Evolutionary conservation across 1,140 invertebrate genomes (phyloP).

Genomic region (Cataglyphis hispanica): DNA sequence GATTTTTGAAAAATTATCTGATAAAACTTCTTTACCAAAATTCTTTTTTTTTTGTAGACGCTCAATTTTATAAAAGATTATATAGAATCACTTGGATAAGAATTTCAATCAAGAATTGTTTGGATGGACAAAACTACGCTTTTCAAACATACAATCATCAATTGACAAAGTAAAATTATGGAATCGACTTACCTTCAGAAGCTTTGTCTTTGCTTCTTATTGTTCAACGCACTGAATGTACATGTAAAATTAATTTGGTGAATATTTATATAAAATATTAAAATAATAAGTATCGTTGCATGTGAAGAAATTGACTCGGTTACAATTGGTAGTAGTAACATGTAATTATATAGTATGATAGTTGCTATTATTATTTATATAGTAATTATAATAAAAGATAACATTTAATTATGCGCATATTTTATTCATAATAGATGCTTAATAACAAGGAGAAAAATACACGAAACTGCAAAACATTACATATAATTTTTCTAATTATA

Average conservation of each 20-base stretch:
- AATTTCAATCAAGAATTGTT: neutral
- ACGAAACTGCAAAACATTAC: constrained; percentile 9
- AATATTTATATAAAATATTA: neutral
- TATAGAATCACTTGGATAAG: neutral
- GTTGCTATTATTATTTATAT: constrained; percentile 48
- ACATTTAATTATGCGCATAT: constrained; percentile 23
- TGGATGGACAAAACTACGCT: neutral
- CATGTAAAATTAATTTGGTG: neutral
- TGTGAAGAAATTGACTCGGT: neutral
- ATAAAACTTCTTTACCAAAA: neutral
- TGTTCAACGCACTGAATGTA: neutral
- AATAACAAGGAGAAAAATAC: constrained; percentile 12
- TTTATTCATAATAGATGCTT: constrained; percentile 13
- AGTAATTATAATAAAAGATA: constrained; percentile 42
- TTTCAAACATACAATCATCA: neutral
- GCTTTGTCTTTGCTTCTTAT: neutral
- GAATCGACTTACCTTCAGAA: neutral
- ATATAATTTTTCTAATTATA: neutral
- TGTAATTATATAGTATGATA: constrained; percentile 7
- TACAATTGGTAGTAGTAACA: constrained; percentile 17
- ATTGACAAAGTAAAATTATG: neutral
- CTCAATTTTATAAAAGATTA: neutral
- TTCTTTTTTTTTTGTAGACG: neutral
- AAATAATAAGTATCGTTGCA: neutral
- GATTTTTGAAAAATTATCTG: neutral